These are phyloP conservation scores for Neodiprion fabricii DNA, from an alignment of 1,140 invertebrate genomes.

Conservation along the genomic window DNA sequence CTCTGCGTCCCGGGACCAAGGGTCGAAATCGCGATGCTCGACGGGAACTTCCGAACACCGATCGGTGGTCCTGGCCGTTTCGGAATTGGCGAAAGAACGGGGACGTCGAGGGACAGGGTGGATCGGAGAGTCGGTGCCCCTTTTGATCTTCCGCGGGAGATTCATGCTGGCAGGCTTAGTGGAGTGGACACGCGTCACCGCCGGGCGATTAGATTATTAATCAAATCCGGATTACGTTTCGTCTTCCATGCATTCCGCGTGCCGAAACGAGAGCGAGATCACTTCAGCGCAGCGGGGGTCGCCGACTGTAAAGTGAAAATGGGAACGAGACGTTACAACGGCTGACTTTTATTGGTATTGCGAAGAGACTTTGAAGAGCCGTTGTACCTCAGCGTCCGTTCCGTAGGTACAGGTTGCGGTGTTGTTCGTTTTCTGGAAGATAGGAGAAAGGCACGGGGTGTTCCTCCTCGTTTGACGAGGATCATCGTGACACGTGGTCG, in stretches of 20 bases:
- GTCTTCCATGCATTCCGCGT: not conserved
- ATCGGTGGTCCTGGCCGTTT: too few relatives aligned
- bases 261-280: not conserved
- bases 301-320: not conserved
- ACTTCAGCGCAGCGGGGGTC: not conserved
- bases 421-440: not conserved
- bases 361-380: not conserved
- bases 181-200: not conserved
- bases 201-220: not conserved
- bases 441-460: not conserved
- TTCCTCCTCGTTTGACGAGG: not conserved
- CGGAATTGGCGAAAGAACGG: not conserved
- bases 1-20: too few relatives aligned
- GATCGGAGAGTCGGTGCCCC: not conserved
- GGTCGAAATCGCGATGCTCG: too few relatives aligned
- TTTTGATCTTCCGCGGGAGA: not conserved
- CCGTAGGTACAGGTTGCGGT: not conserved
- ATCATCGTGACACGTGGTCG: not conserved
- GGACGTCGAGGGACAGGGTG: not conserved
- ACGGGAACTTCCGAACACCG: too few relatives aligned
- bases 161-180: not conserved
- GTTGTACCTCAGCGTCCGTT: not conserved
- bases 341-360: not conserved
- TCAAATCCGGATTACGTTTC: not conserved
- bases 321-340: too few relatives aligned